Conservation (phyloP, 2,113 vertebrate genomes). For the Protobothrops flavoviridis region DNA sequence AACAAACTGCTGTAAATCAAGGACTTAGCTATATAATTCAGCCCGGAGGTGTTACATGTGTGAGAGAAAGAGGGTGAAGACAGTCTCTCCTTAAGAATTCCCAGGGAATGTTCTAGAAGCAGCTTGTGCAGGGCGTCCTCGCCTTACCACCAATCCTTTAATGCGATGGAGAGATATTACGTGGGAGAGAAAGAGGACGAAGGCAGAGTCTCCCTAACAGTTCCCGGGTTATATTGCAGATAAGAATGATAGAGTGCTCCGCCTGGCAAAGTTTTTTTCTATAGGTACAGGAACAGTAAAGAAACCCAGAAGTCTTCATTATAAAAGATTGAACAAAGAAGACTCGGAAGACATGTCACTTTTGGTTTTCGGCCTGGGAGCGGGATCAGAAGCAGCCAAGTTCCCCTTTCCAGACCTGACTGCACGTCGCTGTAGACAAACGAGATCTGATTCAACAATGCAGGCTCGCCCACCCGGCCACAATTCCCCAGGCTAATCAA, state of each 20-base stretch:
- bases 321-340: neutral
- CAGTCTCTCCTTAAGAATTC: no score
- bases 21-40: no score
- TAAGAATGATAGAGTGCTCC: neutral
- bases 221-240: neutral
- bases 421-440: rapidly evolving
- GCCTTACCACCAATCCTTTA: no score
- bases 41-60: no score
- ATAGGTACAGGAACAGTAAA: neutral
- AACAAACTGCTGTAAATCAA: no score
- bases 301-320: neutral
- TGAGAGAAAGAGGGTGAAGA: no score
- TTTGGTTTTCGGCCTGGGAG: neutral
- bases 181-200: no score
- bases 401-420: neutral
- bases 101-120: no score
- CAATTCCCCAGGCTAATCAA: constrained; percentile 48
- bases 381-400: neutral
- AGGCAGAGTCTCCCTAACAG: no score
- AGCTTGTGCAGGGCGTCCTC: no score
- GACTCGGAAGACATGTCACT: neutral
- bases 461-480: neutral
- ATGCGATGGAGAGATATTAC: no score
- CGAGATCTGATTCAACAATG: constrained; percentile 14
- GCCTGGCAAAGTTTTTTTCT: neutral